phyloP scores from a whole-genome alignment of 2,888 invertebrate genomes.

The Drepana falcataria region DNA sequence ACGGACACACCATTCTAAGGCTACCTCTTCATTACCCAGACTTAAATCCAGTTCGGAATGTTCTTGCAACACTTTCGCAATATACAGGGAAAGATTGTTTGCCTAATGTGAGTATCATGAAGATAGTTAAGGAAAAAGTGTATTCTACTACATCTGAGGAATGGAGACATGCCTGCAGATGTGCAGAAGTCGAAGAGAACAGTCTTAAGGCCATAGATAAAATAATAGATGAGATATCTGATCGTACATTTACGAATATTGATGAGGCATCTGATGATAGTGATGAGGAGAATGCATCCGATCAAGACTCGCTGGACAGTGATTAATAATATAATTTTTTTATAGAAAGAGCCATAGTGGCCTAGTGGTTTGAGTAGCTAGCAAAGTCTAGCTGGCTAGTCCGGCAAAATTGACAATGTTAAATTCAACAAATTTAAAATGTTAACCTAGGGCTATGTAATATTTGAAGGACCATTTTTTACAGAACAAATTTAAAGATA shows the following conservation, averaged over 20 bases:
- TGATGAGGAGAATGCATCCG: constrained; percentile 24
- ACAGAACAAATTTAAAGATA: too few species aligned
- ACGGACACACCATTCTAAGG: constrained; percentile 26
- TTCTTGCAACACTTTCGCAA: constrained; percentile 19
- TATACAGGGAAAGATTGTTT: constrained; percentile 27
- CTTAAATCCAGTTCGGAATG: constrained; percentile 24
- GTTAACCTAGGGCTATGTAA: too few species aligned
- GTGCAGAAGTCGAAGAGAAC: constrained; percentile 28
- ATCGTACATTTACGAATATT: constrained; percentile 21
- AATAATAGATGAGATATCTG: constrained; percentile 30
- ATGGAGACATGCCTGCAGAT: constrained; percentile 22
- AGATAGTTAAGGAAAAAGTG: constrained; percentile 28
- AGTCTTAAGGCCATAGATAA: constrained; percentile 29
- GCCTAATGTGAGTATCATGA: constrained; percentile 24
- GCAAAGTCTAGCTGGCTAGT: too few species aligned
- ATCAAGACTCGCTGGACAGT: constrained; percentile 31
- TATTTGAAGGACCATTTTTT: too few species aligned
- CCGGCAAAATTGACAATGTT: too few species aligned
- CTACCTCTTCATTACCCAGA: constrained; percentile 27
- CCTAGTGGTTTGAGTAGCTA: background rate
- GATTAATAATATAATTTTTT: constrained; percentile 9
- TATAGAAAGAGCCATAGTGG: background rate
- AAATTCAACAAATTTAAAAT: too few species aligned
- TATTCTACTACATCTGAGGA: constrained; percentile 21
- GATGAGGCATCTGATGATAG: constrained; percentile 25